Evolutionary conservation across 2,888 invertebrate species (phyloP).

Genomic region (Drosophila robusta): DNA sequence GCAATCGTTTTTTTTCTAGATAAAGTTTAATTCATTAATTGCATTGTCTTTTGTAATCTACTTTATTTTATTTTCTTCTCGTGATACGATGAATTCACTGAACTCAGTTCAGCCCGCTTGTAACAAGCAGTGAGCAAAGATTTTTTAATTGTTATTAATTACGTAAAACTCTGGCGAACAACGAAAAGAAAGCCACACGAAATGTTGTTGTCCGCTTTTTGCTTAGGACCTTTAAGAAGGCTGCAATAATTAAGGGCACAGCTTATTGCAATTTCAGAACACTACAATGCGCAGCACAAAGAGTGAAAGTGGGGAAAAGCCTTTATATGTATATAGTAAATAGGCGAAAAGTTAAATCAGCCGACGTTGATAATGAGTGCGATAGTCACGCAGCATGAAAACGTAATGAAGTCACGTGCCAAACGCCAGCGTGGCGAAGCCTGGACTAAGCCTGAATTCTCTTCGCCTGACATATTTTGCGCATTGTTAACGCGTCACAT

Average conservation of each 20-base stretch:
- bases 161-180: slow-evolving; percentile 8
- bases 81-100: slow-evolving; percentile 19
- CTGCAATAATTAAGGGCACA: slow-evolving; percentile 35
- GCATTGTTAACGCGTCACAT: slow-evolving; percentile 47
- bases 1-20: not conserved
- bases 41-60: not conserved
- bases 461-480: slow-evolving; percentile 33
- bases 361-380: slow-evolving; percentile 7
- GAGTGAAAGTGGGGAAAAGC: slow-evolving; percentile 23
- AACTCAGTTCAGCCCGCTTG: slow-evolving; percentile 30
- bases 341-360: slow-evolving; percentile 30
- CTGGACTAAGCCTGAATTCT: slow-evolving; percentile 4
- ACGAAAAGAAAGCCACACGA: not conserved
- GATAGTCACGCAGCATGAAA: slow-evolving; percentile 34
- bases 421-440: slow-evolving; percentile 45
- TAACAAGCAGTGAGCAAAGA: slow-evolving; percentile 12
- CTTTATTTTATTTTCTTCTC: not conserved
- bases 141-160: slow-evolving; percentile 70
- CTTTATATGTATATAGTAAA: not conserved
- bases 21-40: slow-evolving; percentile 6
- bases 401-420: slow-evolving; percentile 73
- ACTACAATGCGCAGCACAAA: not conserved
- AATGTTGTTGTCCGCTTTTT: not conserved
- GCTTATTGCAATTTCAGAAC: slow-evolving; percentile 39
- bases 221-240: slow-evolving; percentile 12